Base-by-base conservation (phyloP, 1,140 invertebrate species). In the Holotrichia oblita region DNA sequence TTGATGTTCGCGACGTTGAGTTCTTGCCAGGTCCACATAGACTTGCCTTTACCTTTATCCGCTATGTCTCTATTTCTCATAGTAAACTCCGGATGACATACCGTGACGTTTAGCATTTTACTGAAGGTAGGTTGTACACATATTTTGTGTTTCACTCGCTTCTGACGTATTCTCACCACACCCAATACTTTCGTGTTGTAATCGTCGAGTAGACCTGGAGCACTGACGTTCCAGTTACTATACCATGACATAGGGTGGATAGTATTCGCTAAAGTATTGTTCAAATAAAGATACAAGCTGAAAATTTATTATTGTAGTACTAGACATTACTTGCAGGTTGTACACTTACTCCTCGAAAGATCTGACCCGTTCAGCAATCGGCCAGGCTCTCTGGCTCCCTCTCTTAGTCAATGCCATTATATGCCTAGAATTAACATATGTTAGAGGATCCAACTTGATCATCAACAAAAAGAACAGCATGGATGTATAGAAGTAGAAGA, bases 401-500 rank as follows among this genome's bases (percentile, higher is more conserved):
- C 78, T 75, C 12, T 10, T 24, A 8, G 82, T 75, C 17, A 84
- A 20, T 73, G 78, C 44, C 3, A 76, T 6, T 8, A 83, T 74
- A 77, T 80, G 79, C n/a, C 75, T n/a, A 69, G 82, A 64, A 72
- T 73, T 83, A 10, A 74, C 48, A 40, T 78, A 34, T 0, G 77
- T 77, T 40, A 81, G 64, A 0, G 76, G 17, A 22, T 84, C 80
- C 69, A 77, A 80, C 61, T 83, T 80, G 9, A 80, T 77, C 24
- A 81, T 64, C 41, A 84, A 64, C 9, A 83, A 75, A 6, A 81
- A 41, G 78, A 83, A 84, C 0, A 84, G 74, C 12, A 84, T 61
- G 9, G 77, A 61, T 3, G 83, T 80, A 64, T 84, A 84, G 8
- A 83, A 41, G 6, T 55, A 48, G 42, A 84, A 83, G 81, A 84